Evolutionary conservation across 2,113 vertebrate species (phyloP).

Genomic region (Eonycteris spelaea): DNA sequence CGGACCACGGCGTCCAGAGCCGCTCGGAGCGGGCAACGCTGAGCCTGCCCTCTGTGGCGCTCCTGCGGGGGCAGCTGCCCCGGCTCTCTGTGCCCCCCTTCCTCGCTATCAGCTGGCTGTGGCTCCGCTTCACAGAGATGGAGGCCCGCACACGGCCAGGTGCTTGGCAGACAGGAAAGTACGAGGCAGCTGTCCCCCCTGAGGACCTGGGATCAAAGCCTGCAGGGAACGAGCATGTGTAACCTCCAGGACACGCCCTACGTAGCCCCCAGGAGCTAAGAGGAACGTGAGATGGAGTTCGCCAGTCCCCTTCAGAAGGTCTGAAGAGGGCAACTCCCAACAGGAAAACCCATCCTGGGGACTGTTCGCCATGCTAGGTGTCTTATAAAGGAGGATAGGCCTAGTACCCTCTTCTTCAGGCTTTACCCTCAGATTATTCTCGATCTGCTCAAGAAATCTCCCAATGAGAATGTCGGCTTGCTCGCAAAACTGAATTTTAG

Average conservation of each 20-base stretch:
- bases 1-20: not conserved
- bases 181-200: rapidly evolving
- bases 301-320: no score
- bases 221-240: rapidly evolving
- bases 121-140: rapidly evolving
- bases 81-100: not conserved
- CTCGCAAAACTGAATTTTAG: rapidly evolving
- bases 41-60: not conserved
- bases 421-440: rapidly evolving
- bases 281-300: not conserved
- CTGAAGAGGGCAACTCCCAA: not conserved
- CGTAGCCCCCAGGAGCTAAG: not conserved
- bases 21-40: not conserved
- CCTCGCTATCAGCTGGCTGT: rapidly evolving
- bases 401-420: rapidly evolving
- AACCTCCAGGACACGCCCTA: not conserved
- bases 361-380: rapidly evolving
- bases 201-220: not conserved
- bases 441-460: not conserved
- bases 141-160: rapidly evolving
- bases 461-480: not conserved
- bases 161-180: not conserved
- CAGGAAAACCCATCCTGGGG: rapidly evolving
- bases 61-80: not conserved
- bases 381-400: not conserved